Percentiles rank a stretch among this genome's conserved stretches.
Evolutionary conservation across 2,797 vertebrate species (phyloP).

Genomic region (Mycteria americana): DNA sequence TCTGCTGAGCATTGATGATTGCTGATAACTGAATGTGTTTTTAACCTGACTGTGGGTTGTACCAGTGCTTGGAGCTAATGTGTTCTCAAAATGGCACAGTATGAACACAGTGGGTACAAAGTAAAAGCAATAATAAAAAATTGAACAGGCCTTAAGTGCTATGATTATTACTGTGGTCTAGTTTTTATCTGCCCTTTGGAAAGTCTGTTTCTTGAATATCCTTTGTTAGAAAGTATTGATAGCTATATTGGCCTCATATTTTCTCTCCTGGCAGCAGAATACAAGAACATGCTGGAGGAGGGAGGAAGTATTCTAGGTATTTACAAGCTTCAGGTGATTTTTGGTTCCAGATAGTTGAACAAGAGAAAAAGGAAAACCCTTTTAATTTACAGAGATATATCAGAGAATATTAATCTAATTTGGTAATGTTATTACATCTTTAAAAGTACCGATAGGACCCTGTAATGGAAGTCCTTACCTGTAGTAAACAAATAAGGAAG

Average conservation of each 20-base stretch:
- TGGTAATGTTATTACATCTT: neutral
- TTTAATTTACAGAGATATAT: neutral
- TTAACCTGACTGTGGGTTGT: constrained; percentile 61
- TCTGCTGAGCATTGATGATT: constrained; percentile 38
- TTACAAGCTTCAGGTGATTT: neutral
- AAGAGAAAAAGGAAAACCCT: neutral
- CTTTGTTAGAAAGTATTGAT: constrained; percentile 56
- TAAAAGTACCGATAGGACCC: neutral
- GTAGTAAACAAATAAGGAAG: neutral
- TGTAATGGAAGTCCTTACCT: neutral
- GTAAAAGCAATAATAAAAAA: constrained; percentile 78
- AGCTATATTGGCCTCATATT: constrained; percentile 51
- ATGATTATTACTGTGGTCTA: constrained; percentile 69
- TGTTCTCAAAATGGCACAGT: constrained; percentile 60
- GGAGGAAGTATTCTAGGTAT: neutral
- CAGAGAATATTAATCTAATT: neutral
- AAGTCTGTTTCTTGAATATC: constrained; percentile 53
- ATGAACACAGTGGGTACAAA: constrained; percentile 66
- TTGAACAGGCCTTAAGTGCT: constrained; percentile 70
- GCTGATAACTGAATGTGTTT: constrained; percentile 54
- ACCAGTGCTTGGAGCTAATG: constrained; percentile 60
- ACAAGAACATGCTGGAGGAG: neutral
- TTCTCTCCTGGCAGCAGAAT: constrained; percentile 43
- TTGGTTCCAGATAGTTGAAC: neutral
- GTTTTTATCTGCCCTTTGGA: constrained; percentile 63